Evolutionary conservation across 2,113 vertebrate genomes (phyloP).

Genomic region (Corynorhinus townsendii): DNA sequence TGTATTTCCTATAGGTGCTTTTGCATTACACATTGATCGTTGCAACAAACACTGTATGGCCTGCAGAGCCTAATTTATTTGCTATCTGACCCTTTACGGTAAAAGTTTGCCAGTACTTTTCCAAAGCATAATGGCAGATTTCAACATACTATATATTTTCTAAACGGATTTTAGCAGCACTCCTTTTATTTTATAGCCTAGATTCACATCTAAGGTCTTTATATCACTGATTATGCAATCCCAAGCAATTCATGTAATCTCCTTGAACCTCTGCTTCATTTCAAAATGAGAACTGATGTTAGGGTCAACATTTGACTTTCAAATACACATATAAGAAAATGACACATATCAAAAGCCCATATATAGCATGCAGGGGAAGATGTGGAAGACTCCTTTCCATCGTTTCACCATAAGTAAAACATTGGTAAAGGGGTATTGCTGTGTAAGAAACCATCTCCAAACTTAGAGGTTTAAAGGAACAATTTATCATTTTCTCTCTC

Average conservation of each 20-base stretch:
- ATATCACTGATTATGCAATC: neutral
- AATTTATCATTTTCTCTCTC: neutral
- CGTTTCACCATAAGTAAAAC: neutral
- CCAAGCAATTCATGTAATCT: neutral
- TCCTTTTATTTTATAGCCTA: slow-evolving; percentile 13
- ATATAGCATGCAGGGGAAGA: neutral
- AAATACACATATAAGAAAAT: neutral
- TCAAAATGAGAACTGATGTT: neutral
- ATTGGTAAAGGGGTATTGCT: neutral
- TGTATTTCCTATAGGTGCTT: neutral
- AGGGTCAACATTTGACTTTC: neutral
- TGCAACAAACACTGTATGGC: neutral
- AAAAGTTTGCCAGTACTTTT: neutral
- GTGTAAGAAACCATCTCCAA: neutral
- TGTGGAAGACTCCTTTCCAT: neutral
- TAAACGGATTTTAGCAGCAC: neutral
- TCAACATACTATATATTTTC: neutral
- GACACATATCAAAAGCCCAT: neutral
- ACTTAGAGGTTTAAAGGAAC: neutral
- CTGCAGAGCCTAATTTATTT: neutral
- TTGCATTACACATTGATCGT: neutral
- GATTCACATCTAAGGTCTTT: slow-evolving; percentile 23
- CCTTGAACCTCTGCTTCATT: neutral
- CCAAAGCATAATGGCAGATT: neutral
- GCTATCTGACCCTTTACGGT: neutral